These are phyloP conservation scores for Ornithoptera priamus DNA, from an alignment of 2,888 invertebrate genomes.

Conservation along the genomic window DNA sequence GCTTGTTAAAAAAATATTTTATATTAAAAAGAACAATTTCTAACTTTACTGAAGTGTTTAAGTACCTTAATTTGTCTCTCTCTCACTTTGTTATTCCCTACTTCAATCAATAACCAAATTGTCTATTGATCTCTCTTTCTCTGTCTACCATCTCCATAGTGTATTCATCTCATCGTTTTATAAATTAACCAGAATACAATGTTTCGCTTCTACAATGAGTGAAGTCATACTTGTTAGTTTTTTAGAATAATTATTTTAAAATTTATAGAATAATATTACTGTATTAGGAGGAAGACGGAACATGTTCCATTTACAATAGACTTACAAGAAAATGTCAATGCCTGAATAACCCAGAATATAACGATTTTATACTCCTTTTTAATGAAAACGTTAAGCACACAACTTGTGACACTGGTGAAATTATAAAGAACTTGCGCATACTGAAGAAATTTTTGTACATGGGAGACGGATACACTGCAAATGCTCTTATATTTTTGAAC, in stretches of 20 bases:
- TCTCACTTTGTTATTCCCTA: no score
- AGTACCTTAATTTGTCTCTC: no score
- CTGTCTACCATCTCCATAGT: no score
- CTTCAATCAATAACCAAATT: no score
- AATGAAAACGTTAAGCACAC: slow-evolving; percentile 61
- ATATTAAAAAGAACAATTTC: no score
- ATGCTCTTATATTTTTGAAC: slow-evolving; percentile 63
- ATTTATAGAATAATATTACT: slow-evolving; percentile 28
- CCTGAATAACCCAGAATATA: slow-evolving; percentile 57
- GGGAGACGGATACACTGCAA: slow-evolving; percentile 58
- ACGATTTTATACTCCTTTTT: slow-evolving; percentile 68
- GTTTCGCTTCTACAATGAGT: no score
- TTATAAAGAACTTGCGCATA: slow-evolving; percentile 67
- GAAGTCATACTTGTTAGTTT: no score
- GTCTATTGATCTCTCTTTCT: no score
- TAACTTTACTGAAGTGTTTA: no score
- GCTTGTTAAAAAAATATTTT: no score
- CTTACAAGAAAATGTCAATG: slow-evolving; percentile 66
- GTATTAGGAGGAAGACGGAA: slow-evolving; percentile 52
- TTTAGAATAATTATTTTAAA: not conserved
- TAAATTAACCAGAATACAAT: no score
- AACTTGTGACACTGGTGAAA: slow-evolving; percentile 59
- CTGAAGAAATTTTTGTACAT: slow-evolving; percentile 69
- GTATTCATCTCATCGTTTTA: no score
- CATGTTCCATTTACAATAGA: slow-evolving; percentile 65